These are phyloP conservation scores for Physocephala rufipes DNA, from an alignment of 2,888 invertebrate genomes.

Conservation along the genomic window DNA sequence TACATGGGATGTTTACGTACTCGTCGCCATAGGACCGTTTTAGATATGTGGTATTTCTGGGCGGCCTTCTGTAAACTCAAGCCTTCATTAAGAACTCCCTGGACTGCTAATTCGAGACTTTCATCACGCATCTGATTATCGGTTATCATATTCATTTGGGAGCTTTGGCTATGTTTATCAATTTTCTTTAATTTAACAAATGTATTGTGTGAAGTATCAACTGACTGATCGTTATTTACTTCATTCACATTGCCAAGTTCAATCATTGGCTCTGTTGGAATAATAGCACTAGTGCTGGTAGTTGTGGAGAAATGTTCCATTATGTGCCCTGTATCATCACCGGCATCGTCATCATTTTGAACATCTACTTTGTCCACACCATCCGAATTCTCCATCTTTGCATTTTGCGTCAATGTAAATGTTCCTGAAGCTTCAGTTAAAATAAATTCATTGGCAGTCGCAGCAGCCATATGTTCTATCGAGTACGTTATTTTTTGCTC, in stretches of 20 bases:
- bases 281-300: slow-evolving; percentile 24
- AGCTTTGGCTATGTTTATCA: slow-evolving; percentile 37
- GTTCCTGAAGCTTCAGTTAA: slow-evolving; percentile 62
- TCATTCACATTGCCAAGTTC: slow-evolving; percentile 45
- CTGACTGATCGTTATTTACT: background rate
- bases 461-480: slow-evolving; percentile 60
- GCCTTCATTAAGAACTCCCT: slow-evolving; percentile 61
- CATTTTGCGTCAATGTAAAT: slow-evolving; percentile 57
- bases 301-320: slow-evolving; percentile 54
- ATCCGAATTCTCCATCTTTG: slow-evolving; percentile 51
- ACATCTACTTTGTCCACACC: slow-evolving; percentile 49
- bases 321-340: slow-evolving; percentile 48
- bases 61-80: slow-evolving; percentile 64
- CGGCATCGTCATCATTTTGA: slow-evolving; percentile 51
- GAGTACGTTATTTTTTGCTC: slow-evolving; percentile 63
- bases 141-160: background rate
- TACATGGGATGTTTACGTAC: slow-evolving; percentile 62
- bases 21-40: slow-evolving; percentile 64
- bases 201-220: slow-evolving; percentile 23
- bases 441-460: slow-evolving; percentile 61
- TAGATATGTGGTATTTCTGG: slow-evolving; percentile 62
- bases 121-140: slow-evolving; percentile 33
- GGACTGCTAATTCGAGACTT: slow-evolving; percentile 55
- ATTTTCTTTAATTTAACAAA: slow-evolving; percentile 49
- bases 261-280: slow-evolving; percentile 51